Base-by-base conservation (phyloP, 2,797 vertebrate species). In the Amphiprion clarkii region DNA sequence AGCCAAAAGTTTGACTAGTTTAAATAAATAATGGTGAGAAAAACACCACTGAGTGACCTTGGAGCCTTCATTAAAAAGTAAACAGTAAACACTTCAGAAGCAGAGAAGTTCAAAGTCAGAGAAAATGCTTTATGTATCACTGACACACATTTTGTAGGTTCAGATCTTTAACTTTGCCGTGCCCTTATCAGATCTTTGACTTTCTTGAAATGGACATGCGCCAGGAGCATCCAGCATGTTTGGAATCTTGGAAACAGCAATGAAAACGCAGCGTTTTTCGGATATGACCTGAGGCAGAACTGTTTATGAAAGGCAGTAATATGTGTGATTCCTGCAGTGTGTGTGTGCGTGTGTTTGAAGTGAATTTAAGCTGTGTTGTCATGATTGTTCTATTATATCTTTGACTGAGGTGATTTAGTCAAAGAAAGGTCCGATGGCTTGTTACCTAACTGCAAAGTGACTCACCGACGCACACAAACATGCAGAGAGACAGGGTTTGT, bases 41-140 rank as follows among this genome's bases (percentile, higher is more conserved):
- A 57, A 69, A 60, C 65, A 68, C 53, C 3, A 49, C 39, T 17
- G 0, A 0, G 16, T 78, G 81, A 88, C 84, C 81, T 82, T 61
- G 40, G 40, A 55, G 63, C 39, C 44, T 63, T 85, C 76, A 78
- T 84, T 88, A 87, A 85, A 82, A 82, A 82, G 67, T 81, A 71
- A 85, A 67, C 55, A 56, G 76, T 62, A 78, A 82, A 84, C 40
- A 75, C 75, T 79, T 82, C 42, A 53, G 59, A 14, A 8, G 48
- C 29, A 13, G n/a, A 58, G n/a, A 44, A 67, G 27, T 58, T 82
- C 54, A 89, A 83, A 82, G 54, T 52, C 39, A 25, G 36, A 70
- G 44, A 29, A 68, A 39, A 59, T 19, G 10, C 5, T 49, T 63
- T 25, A 6, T 73, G 44, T 52, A 60, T 79, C 25, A 40, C 19